Conservation (phyloP, 2,113 vertebrate genomes). For the Phalacrocorax pelagicus region DNA sequence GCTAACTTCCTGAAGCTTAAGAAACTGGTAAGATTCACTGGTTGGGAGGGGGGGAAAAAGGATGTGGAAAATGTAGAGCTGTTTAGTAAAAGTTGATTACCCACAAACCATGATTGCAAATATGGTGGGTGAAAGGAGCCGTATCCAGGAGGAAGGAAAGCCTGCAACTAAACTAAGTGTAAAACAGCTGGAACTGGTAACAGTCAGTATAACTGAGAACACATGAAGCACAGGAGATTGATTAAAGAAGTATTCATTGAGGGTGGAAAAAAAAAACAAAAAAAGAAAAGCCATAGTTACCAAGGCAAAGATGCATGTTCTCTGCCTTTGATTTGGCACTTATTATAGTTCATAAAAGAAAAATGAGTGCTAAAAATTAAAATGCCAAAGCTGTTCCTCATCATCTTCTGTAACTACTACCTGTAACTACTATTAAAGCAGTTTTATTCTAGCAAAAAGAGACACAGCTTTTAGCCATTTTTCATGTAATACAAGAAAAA, state of each 20-base stretch:
- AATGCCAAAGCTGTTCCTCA: background rate
- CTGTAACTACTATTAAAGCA: background rate
- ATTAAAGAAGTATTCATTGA: background rate
- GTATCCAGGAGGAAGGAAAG: background rate
- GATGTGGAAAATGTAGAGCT: background rate
- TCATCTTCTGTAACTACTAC: background rate
- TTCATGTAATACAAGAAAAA: background rate
- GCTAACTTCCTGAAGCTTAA: background rate
- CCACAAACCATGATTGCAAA: background rate
- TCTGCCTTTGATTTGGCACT: background rate
- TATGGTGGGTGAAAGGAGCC: background rate
- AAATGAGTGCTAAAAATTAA: background rate
- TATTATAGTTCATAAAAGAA: background rate
- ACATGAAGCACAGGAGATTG: background rate
- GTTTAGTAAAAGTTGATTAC: background rate
- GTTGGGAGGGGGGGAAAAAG: background rate
- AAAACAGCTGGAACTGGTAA: background rate
- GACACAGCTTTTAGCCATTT: background rate
- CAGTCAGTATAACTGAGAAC: background rate
- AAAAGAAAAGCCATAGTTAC: background rate
- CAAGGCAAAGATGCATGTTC: background rate
- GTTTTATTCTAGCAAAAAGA: background rate
- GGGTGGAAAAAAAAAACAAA: accelerated
- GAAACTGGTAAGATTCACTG: background rate
- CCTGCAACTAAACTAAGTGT: background rate